A percentile compares a stretch with the other conserved stretches of the same genome.
Evolutionary conservation across 1,140 invertebrate genomes (phyloP).

Genomic region (Brachionus calyciflorus): DNA sequence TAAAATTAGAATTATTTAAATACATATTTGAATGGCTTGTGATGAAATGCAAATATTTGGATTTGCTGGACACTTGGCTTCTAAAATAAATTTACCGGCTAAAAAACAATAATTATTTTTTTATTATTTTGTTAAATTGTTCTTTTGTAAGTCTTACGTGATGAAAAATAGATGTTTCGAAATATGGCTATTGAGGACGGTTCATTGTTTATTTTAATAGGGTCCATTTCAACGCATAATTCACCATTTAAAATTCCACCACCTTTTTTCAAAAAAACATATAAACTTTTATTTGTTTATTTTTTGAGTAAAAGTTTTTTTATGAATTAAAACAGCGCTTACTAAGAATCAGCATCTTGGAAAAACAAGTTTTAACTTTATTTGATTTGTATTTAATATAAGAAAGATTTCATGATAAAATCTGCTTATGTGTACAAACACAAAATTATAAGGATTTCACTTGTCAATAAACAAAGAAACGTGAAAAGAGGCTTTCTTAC

Average conservation of each 20-base stretch:
- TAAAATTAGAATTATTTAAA: background rate
- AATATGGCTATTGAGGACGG: constrained; percentile 29
- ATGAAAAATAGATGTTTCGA: constrained; percentile 18
- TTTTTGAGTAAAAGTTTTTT: too few relatives aligned
- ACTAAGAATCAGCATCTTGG: too few relatives aligned
- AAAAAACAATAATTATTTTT: background rate
- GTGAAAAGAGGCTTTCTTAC: too few relatives aligned
- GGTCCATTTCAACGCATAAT: constrained; percentile 30
- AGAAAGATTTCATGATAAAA: too few relatives aligned
- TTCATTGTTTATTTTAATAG: constrained; percentile 11
- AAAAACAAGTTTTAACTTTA: too few relatives aligned
- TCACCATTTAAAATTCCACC: constrained; percentile 43
- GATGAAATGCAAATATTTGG: constrained; percentile 8
- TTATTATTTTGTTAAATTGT: background rate
- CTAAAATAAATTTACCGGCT: constrained; percentile 38
- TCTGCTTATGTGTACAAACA: too few relatives aligned
- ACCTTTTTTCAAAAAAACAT: background rate
- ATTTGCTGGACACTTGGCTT: background rate
- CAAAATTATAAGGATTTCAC: too few relatives aligned
- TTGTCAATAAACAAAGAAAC: too few relatives aligned
- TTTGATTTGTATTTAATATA: too few relatives aligned
- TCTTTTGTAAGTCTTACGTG: background rate
- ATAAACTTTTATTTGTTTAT: background rate
- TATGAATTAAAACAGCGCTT: too few relatives aligned
- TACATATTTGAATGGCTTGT: constrained; percentile 31